These are phyloP conservation scores for Heliothis virescens DNA, from an alignment of 1,140 invertebrate genomes.

Conservation along the genomic window DNA sequence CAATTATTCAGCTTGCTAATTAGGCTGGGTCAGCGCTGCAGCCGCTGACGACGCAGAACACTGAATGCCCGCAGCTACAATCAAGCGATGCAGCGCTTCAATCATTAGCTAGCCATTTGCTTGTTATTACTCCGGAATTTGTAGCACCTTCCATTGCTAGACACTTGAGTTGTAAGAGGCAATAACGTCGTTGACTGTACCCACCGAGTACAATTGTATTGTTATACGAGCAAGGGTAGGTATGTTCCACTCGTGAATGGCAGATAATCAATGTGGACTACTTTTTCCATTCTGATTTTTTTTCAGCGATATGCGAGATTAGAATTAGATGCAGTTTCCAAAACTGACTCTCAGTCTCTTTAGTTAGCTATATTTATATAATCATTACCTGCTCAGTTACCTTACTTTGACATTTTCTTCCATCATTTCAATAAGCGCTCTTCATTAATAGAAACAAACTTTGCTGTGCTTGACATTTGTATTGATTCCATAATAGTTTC, in stretches of 20 bases:
- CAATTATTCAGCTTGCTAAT: conserved; percentile 31
- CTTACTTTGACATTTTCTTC: too few relatives aligned
- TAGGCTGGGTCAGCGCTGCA: conserved; percentile 10
- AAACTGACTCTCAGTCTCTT: too few relatives aligned
- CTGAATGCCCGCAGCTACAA: conserved; percentile 31
- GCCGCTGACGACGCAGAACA: conserved; percentile 4
- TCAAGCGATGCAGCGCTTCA: conserved; percentile 47
- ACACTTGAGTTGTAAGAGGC: conserved; percentile 53
- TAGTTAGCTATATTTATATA: too few relatives aligned
- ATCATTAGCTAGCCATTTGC: conserved; percentile 52
- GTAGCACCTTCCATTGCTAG: conserved; percentile 53
- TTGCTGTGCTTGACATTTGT: too few relatives aligned
- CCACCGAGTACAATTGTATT: conserved; percentile 56
- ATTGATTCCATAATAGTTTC: too few relatives aligned
- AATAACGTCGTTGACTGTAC: conserved; percentile 54
- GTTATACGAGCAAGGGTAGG: conserved; percentile 49
- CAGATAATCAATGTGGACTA: conserved; percentile 55
- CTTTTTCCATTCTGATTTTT: conserved; percentile 40
- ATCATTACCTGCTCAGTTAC: too few relatives aligned
- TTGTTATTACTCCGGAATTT: conserved; percentile 56
- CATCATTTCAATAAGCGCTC: too few relatives aligned
- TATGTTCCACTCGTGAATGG: conserved; percentile 53
- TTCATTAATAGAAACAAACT: too few relatives aligned
- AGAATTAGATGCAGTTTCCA: too few relatives aligned
- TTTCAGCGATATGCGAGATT: background rate